These are phyloP conservation scores for Trachops cirrhosus DNA, from an alignment of 2,797 vertebrate species.

Conservation along the genomic window DNA sequence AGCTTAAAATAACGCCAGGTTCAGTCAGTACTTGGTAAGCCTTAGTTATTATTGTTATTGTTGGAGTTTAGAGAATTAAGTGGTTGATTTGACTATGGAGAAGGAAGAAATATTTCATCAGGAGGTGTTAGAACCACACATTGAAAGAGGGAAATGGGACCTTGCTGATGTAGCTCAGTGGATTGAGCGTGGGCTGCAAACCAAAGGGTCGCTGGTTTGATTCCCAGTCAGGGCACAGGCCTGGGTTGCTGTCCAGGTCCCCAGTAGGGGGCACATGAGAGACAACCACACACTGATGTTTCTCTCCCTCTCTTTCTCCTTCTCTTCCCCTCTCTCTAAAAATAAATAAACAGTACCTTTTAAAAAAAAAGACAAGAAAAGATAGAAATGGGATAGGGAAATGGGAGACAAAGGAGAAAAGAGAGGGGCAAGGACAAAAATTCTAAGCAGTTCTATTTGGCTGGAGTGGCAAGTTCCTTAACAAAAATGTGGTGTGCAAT, in stretches of 20 bases:
- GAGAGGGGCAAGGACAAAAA: neutral
- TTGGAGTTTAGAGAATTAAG: neutral
- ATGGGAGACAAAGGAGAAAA: neutral
- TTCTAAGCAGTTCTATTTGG: neutral
- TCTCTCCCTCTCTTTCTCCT: too few species aligned
- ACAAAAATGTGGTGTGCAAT: neutral
- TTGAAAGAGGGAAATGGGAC: neutral
- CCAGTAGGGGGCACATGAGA: too few species aligned
- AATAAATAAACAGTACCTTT: too few species aligned
- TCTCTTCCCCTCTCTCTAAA: too few species aligned
- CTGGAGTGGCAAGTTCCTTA: neutral
- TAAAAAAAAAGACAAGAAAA: neutral
- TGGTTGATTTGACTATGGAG: neutral
- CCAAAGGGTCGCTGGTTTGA: too few species aligned
- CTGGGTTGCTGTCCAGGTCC: too few species aligned
- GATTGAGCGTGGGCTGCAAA: too few species aligned
- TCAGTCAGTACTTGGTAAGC: neutral
- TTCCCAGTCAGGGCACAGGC: too few species aligned
- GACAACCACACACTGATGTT: too few species aligned
- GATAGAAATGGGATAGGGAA: neutral
- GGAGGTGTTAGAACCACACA: neutral
- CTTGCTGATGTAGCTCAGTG: too few species aligned
- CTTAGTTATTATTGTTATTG: neutral
- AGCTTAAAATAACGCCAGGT: neutral
- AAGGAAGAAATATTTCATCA: neutral